Evolutionary conservation across 2,113 vertebrate species (phyloP), one percentile per base, ranked within the genome.

Genomic region (Lepisosteus oculatus): DNA sequence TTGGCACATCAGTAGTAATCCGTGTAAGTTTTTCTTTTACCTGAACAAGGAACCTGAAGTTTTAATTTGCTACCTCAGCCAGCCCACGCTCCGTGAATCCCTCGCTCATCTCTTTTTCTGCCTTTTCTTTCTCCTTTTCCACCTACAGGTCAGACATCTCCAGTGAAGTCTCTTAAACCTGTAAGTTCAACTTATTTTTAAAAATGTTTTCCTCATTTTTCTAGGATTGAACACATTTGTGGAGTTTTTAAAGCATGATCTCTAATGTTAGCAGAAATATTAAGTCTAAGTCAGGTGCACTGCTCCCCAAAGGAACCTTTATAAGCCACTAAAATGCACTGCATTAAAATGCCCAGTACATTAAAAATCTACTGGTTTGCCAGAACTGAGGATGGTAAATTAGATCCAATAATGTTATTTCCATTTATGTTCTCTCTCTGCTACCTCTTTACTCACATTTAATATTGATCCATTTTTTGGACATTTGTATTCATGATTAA

Each of bases 81-180:
- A 67, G 11, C 55, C 44, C 17, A 14, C 43, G 29, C 17, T 54
- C 6, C 3, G 43, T 59, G 15, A 68, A 68, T 68, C 7, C 45
- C 56, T 69, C 43, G 55, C 47, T 17, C 63, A 51, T 17, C 4
- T 68, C 6, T 73, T n/a, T 68, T 1, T 41, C n/a, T 78, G 65
- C 17, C 74, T 57, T 69, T n/a, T 43, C 62, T 11, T 68, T 68
- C 41, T 72, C 6, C 61, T 45, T 65, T 70, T 65, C 41, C 47
- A 65, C 68, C 73, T 70, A 77, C 89, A 99, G 97, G 97, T 90
- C 96, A 96, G 72, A 92, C 95, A 2, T 98, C 97, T 80, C 97
- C 97, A 75, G 92, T 95, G 78, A 99, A 99, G 93, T 90, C 94
- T n/a, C 76, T 93, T 59, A 98, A 95, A 91, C 94, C 92, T 74